Evolutionary conservation across 2,888 invertebrate genomes (phyloP).

Genomic region (Congeria kusceri): DNA sequence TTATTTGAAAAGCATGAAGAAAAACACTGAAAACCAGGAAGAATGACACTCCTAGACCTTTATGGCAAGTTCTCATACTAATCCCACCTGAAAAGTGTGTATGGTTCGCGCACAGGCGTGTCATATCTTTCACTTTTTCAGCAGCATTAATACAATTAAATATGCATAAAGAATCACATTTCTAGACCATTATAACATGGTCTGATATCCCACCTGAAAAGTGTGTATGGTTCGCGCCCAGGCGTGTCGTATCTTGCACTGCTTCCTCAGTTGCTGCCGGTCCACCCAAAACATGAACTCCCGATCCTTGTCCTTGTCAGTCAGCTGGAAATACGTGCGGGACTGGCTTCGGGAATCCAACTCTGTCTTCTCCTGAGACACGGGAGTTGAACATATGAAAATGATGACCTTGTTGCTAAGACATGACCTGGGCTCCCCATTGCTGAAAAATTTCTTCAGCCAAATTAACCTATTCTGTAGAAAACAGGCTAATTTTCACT

Average conservation of each 20-base stretch:
- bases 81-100: conserved; percentile 23
- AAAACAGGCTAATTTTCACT: too few relatives aligned
- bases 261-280: conserved; percentile 63
- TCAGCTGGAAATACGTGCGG: conserved; percentile 65
- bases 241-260: conserved; percentile 78
- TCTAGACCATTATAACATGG: neutral
- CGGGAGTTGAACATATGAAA: too few relatives aligned
- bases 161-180: neutral
- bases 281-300: conserved; percentile 71
- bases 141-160: conserved; percentile 61
- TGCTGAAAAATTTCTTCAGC: too few relatives aligned
- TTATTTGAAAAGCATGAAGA: too few relatives aligned
- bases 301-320: conserved; percentile 68
- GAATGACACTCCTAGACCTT: too few relatives aligned
- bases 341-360: conserved; percentile 30
- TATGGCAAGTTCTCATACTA: neutral
- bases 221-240: conserved; percentile 83
- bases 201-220: conserved; percentile 77
- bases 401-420: too few relatives aligned
- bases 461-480: too few relatives aligned
- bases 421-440: too few relatives aligned
- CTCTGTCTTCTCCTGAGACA: conserved; percentile 32
- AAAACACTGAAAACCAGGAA: too few relatives aligned
- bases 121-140: conserved; percentile 68
- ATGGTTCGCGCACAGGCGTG: conserved; percentile 79